Conservation (phyloP, 2,113 vertebrate species). For the Petrocephalus microphthalmus region DNA sequence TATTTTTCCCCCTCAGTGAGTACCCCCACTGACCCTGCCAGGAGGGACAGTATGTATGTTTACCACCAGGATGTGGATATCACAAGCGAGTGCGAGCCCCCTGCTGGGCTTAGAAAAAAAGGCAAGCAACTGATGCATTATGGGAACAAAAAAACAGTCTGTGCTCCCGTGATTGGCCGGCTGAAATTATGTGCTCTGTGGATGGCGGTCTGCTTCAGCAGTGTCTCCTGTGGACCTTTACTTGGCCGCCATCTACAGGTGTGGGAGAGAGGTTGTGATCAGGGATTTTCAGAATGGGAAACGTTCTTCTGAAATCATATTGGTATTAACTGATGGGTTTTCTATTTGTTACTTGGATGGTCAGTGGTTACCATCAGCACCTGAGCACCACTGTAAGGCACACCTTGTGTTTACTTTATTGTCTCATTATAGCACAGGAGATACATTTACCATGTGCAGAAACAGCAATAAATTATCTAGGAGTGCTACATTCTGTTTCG, state of each 20-base stretch:
- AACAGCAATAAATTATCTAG: neutral
- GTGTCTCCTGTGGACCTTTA: neutral
- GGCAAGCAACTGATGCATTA: conserved; percentile 59
- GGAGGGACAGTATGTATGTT: conserved; percentile 65
- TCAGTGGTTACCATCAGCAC: neutral
- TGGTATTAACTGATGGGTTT: neutral
- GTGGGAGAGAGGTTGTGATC: neutral
- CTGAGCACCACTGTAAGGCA: neutral
- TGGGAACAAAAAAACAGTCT: conserved; percentile 33
- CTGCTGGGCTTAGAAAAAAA: conserved; percentile 58
- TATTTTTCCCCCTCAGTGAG: conserved; percentile 53
- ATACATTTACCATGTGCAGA: neutral
- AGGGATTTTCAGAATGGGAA: neutral
- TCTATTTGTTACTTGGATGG: neutral
- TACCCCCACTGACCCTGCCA: conserved; percentile 49
- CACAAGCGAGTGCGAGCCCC: conserved; percentile 62
- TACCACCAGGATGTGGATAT: conserved; percentile 77
- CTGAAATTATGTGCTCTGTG: neutral
- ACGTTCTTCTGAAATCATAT: neutral
- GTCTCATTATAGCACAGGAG: neutral
- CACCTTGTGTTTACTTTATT: neutral
- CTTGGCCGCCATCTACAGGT: neutral
- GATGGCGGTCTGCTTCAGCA: neutral
- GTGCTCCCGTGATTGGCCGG: neutral
- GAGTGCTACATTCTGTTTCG: neutral